phyloP scores from a whole-genome alignment of 2,888 invertebrate genomes.

The Rhimphoctona megacephalus region DNA sequence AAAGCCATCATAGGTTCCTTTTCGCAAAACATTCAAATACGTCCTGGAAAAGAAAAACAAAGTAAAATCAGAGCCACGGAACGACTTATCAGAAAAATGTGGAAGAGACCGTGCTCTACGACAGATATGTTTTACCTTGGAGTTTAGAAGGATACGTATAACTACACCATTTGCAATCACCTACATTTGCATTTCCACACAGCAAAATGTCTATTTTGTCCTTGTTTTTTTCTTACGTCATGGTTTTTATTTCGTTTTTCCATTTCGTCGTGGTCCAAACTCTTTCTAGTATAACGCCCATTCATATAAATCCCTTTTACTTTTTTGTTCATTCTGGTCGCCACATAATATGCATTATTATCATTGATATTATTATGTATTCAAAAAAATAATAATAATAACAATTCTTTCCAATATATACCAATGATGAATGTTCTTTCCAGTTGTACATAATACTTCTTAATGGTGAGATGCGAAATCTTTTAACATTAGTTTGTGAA shows the following conservation, averaged over 20 bases:
- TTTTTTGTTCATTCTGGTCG: constrained; percentile 23
- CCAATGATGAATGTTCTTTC: constrained; percentile 62
- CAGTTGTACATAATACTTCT: constrained; percentile 73
- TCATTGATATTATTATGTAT: constrained; percentile 65
- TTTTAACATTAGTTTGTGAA: constrained; percentile 41
- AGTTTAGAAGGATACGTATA: constrained; percentile 69
- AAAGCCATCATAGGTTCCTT: too few relatives aligned
- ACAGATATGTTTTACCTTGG: constrained; percentile 78
- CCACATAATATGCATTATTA: constrained; percentile 62
- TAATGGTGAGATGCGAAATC: constrained; percentile 73
- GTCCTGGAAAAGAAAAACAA: constrained; percentile 17
- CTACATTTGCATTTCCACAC: neutral
- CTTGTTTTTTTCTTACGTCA: constrained; percentile 11
- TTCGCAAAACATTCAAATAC: too few relatives aligned
- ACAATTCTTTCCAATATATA: constrained; percentile 71
- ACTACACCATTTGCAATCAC: constrained; percentile 54
- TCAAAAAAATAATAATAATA: constrained; percentile 63
- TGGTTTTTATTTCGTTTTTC: too few relatives aligned
- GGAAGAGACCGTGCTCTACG: constrained; percentile 68
- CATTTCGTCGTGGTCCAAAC: constrained; percentile 26
- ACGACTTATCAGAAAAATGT: constrained; percentile 35
- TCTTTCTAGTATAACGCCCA: neutral
- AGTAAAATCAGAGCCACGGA: constrained; percentile 21
- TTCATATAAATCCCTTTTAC: constrained; percentile 4
- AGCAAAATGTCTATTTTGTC: constrained; percentile 31